Evolutionary conservation across 2,888 invertebrate species (phyloP).

Genomic region (Rhyacophila evoluta): DNA sequence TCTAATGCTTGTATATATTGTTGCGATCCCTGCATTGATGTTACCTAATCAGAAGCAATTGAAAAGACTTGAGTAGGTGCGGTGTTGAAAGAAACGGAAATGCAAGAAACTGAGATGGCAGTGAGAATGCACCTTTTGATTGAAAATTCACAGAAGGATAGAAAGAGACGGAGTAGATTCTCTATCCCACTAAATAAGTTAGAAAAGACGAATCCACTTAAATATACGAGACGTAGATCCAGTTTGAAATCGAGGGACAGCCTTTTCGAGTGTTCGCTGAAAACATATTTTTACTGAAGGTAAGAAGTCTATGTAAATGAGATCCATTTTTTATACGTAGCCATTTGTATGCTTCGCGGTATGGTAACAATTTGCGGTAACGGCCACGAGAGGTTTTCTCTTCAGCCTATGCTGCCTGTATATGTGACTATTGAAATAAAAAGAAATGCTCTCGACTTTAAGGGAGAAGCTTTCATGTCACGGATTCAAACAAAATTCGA

Average conservation of each 20-base stretch:
- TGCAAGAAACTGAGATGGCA: neutral
- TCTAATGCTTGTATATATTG: too few relatives aligned
- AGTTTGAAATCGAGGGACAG: conserved; percentile 10
- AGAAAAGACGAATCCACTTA: conserved; percentile 17
- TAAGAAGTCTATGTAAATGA: conserved; percentile 13
- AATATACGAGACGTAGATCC: conserved; percentile 15
- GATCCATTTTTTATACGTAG: neutral
- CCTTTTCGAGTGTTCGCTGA: neutral
- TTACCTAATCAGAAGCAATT: neutral
- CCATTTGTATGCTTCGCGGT: conserved; percentile 17
- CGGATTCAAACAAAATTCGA: conserved; percentile 12
- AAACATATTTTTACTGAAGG: conserved; percentile 19
- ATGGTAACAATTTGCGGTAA: conserved; percentile 16
- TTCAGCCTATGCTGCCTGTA: neutral
- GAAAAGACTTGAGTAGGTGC: neutral
- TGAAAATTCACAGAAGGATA: neutral
- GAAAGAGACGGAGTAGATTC: neutral
- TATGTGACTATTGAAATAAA: conserved; percentile 1
- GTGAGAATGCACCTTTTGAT: conserved; percentile 12
- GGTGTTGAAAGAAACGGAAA: neutral
- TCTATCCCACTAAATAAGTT: neutral
- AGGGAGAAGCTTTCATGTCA: neutral
- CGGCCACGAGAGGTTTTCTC: neutral
- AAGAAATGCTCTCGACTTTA: neutral
- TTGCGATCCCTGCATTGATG: neutral